Evolutionary conservation across 1,140 invertebrate genomes (phyloP).

Genomic region (Pachyrhynchus sulphureomaculatus): DNA sequence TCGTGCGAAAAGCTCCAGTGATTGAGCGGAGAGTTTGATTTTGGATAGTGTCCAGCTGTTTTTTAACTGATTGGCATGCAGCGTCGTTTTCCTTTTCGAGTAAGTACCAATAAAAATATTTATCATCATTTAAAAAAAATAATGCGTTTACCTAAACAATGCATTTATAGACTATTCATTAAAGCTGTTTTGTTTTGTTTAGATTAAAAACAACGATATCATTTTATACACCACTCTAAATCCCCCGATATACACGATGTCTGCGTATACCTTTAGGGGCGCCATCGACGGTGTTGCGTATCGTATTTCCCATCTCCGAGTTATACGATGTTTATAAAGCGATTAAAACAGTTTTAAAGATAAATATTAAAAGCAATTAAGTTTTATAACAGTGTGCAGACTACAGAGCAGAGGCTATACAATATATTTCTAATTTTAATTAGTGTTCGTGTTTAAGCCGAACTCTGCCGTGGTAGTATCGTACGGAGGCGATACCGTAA

Average conservation of each 20-base stretch:
- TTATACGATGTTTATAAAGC: constrained; percentile 40
- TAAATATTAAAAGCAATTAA: constrained; percentile 40
- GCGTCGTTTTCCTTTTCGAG: too few relatives aligned
- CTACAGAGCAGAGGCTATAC: constrained; percentile 3
- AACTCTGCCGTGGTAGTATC: neutral
- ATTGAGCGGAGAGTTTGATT: too few relatives aligned
- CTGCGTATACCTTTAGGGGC: constrained; percentile 1
- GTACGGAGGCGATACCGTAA: constrained; percentile 10
- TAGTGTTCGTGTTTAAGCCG: constrained; percentile 21
- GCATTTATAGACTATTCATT: too few relatives aligned
- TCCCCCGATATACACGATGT: neutral
- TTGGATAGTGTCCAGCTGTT: too few relatives aligned
- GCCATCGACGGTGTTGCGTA: neutral
- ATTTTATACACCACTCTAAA: neutral
- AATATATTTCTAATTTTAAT: constrained; percentile 34
- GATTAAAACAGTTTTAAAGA: constrained; percentile 43
- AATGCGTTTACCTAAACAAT: too few relatives aligned
- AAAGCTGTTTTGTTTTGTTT: too few relatives aligned
- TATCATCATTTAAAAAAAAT: too few relatives aligned
- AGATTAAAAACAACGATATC: neutral
- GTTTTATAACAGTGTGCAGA: constrained; percentile 27
- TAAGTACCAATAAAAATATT: too few relatives aligned
- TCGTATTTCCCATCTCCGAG: constrained; percentile 29
- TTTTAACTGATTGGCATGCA: too few relatives aligned
- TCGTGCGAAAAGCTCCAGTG: too few relatives aligned